These are phyloP conservation scores for Threskiornis aethiopicus DNA, from an alignment of 2,797 vertebrate genomes.

Conservation along the genomic window DNA sequence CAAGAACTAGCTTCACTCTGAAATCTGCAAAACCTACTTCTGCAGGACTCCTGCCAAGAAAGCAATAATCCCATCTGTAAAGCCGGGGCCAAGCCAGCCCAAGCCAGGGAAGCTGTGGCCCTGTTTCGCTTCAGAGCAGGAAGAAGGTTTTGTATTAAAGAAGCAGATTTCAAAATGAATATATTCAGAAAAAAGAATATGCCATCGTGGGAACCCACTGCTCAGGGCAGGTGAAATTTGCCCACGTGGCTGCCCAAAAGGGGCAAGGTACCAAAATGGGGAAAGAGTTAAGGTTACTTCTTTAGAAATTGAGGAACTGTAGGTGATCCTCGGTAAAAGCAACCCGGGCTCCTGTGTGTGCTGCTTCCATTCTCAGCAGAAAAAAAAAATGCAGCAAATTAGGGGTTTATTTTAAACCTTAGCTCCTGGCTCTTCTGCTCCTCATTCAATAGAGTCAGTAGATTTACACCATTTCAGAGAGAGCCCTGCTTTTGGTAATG, in stretches of 20 bases:
- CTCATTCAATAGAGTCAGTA: neutral
- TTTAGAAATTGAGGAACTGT: neutral
- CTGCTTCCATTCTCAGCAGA: neutral
- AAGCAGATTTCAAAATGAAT: neutral
- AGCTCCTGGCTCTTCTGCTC: neutral
- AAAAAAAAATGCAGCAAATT: neutral
- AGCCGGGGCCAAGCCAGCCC: neutral
- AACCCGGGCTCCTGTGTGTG: neutral
- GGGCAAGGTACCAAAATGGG: neutral
- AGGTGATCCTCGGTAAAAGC: neutral
- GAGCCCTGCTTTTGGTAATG: neutral
- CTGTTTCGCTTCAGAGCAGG: neutral
- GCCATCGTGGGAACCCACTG: neutral
- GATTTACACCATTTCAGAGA: neutral
- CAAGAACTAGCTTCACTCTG: neutral
- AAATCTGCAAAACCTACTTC: neutral
- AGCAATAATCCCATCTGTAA: neutral
- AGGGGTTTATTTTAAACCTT: neutral
- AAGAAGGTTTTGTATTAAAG: neutral
- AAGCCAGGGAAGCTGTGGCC: neutral
- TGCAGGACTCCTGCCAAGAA: neutral
- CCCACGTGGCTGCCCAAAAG: neutral
- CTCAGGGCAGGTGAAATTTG: neutral
- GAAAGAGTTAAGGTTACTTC: neutral
- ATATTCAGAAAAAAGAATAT: neutral